These are phyloP conservation scores for Stenolophus ochropezus DNA, from an alignment of 2,888 invertebrate species.

Conservation along the genomic window DNA sequence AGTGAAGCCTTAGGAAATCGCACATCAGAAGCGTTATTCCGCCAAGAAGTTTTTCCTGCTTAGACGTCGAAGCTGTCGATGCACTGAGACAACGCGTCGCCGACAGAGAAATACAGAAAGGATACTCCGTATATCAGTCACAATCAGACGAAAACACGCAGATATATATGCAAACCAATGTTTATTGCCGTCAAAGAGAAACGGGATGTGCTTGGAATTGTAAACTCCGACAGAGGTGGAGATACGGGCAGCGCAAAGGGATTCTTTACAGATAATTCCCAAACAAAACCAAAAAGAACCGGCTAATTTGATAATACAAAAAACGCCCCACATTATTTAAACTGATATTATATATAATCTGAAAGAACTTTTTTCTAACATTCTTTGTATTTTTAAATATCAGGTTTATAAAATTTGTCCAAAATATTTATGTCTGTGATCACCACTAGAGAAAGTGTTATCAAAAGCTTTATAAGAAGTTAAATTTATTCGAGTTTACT, in stretches of 20 bases:
- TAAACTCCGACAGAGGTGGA: slow-evolving; percentile 20
- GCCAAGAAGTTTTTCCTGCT: slow-evolving; percentile 17
- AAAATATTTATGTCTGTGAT: too few species aligned
- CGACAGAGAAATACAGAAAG: slow-evolving; percentile 35
- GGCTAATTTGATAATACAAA: background rate
- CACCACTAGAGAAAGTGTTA: too few species aligned
- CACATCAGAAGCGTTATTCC: slow-evolving; percentile 30
- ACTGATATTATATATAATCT: too few species aligned
- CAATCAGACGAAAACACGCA: slow-evolving; percentile 48
- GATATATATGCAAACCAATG: slow-evolving; percentile 65
- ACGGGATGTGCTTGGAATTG: slow-evolving; percentile 24
- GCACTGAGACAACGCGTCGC: background rate
- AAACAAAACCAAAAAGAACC: background rate
- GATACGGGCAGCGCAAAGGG: background rate
- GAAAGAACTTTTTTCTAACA: background rate
- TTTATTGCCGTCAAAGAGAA: slow-evolving; percentile 63
- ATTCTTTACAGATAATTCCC: background rate
- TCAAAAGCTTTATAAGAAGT: too few species aligned
- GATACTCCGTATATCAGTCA: slow-evolving; percentile 47
- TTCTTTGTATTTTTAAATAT: too few species aligned
- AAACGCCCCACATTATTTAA: too few species aligned
- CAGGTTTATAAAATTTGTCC: too few species aligned
- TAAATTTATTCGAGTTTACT: too few species aligned
- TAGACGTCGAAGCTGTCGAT: background rate
- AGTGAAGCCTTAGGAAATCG: slow-evolving; percentile 8